These are phyloP conservation scores for Pachyseris speciosa DNA, from an alignment of 64 coral and sea anemone species.

Conservation along the genomic window DNA sequence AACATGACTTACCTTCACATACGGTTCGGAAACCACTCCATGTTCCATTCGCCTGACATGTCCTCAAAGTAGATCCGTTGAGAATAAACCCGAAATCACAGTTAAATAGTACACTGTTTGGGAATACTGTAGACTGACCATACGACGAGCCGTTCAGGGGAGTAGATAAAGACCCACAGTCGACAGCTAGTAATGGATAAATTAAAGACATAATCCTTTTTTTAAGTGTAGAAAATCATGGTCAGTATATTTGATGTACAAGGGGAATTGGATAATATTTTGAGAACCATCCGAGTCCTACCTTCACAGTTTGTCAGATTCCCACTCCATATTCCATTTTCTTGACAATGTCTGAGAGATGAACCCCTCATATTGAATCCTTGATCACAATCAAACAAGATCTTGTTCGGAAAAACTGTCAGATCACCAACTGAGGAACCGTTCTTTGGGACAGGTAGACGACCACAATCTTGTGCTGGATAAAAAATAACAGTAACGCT, in stretches of 20 bases:
- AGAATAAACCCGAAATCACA: constrained; percentile 49
- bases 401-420: constrained; percentile 26
- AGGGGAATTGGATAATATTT: no score
- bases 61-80: background rate
- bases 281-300: background rate
- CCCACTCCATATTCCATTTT: constrained; percentile 44
- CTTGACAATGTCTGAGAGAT: background rate
- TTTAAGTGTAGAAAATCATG: no score
- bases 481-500: background rate
- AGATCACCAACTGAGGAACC: background rate
- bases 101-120: background rate
- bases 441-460: constrained; percentile 6
- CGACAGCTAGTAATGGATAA: constrained; percentile 18
- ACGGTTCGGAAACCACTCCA: constrained; percentile 17
- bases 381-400: constrained; percentile 15
- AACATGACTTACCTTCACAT: constrained; percentile 45
- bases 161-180: constrained; percentile 49
- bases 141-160: constrained; percentile 44
- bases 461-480: constrained; percentile 30
- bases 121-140: constrained; percentile 25
- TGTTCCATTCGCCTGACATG: constrained; percentile 37
- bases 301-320: background rate
- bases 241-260: no score
- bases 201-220: no score
- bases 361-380: constrained; percentile 27